Evolutionary conservation across 2,797 vertebrate species (phyloP).

Genomic region (Phoebastria nigripes): DNA sequence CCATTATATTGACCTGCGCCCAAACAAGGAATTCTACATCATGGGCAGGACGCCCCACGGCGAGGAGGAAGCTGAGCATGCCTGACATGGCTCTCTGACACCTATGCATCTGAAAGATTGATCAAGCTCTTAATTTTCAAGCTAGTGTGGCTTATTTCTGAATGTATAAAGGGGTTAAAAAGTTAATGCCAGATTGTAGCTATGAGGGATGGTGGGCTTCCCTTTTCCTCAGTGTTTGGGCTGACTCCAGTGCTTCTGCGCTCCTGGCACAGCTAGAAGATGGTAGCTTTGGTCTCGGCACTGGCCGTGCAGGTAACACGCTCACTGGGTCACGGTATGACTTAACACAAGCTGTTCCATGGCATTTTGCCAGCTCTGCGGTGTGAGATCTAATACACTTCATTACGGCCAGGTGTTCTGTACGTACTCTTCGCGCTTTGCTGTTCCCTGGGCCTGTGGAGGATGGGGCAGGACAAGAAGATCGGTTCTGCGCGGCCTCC

Average conservation of each 20-base stretch:
- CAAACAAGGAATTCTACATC: constrained; percentile 83
- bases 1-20: constrained; percentile 80
- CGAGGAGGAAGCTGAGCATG: neutral
- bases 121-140: neutral
- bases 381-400: no score
- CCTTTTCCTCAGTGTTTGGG: neutral
- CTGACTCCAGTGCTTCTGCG: no score
- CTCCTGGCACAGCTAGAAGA: fast-evolving
- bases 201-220: no score
- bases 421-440: neutral
- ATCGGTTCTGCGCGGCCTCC: no score
- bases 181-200: no score
- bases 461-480: neutral
- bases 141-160: neutral
- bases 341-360: no score
- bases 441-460: neutral
- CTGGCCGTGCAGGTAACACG: neutral
- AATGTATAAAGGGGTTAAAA: neutral
- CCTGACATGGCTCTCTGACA: fast-evolving
- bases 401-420: neutral
- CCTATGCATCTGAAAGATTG: no score
- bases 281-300: fast-evolving
- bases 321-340: fast-evolving
- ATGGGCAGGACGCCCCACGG: constrained; percentile 69
- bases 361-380: fast-evolving